A percentile compares a stretch with the other conserved stretches of the same genome.
These are phyloP conservation scores for Clarias laeviceps DNA, from an alignment of 2,797 vertebrate genomes.

Conservation along the genomic window DNA sequence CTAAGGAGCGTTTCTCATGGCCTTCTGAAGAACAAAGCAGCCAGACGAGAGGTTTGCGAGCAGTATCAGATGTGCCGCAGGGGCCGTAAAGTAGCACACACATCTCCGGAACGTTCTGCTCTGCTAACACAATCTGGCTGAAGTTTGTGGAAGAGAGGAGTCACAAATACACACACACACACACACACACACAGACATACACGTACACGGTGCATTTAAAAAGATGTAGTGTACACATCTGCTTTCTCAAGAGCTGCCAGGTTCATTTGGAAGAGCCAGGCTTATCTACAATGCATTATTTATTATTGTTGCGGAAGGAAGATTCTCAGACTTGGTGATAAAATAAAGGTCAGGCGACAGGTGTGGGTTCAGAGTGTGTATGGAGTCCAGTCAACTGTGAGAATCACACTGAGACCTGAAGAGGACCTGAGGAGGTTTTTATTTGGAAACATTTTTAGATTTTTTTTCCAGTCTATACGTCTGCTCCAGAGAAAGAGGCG, in stretches of 20 bases:
- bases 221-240: constrained; percentile 40
- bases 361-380: constrained; percentile 34
- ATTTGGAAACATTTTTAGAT: neutral
- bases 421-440: neutral
- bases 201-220: constrained; percentile 13
- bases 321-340: constrained; percentile 44
- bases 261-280: constrained; percentile 27
- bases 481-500: neutral
- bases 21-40: constrained; percentile 31
- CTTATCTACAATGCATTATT: constrained; percentile 52
- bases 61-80: constrained; percentile 41
- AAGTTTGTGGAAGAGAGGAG: constrained; percentile 28
- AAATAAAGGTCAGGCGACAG: constrained; percentile 39
- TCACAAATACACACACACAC: constrained; percentile 12
- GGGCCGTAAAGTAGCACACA: constrained; percentile 34
- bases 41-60: constrained; percentile 26
- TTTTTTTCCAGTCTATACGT: neutral
- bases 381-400: constrained; percentile 2
- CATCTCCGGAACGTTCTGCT: constrained; percentile 46
- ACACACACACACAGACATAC: constrained; percentile 3
- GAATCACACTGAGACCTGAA: neutral
- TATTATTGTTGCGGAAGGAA: constrained; percentile 44
- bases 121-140: constrained; percentile 35
- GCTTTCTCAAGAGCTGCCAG: constrained; percentile 38
- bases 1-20: constrained; percentile 15